Percentiles rank a stretch among this genome's conserved stretches.
Conservation (phyloP, 2,888 invertebrate genomes). For the Emesis russula region DNA sequence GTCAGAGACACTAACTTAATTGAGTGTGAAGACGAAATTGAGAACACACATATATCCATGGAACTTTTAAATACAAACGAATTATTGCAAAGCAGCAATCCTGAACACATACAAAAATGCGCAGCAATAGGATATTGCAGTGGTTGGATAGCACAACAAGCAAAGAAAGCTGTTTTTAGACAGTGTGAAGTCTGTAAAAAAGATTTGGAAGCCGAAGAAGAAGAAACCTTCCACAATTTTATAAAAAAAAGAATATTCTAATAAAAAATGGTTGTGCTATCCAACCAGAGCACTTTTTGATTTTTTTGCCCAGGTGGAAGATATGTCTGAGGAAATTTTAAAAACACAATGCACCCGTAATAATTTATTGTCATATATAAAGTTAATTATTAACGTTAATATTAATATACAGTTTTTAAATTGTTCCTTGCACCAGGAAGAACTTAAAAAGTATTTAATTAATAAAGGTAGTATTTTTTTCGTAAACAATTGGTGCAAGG, state of each 20-base stretch:
- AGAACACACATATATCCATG: constrained; percentile 39
- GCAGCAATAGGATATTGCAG: constrained; percentile 73
- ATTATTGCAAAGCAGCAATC: constrained; percentile 39
- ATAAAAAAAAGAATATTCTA: constrained; percentile 67
- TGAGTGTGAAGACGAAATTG: constrained; percentile 28
- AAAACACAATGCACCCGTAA: too few relatives aligned
- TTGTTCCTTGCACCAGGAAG: too few relatives aligned
- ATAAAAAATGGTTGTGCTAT: constrained; percentile 72
- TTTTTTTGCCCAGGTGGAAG: constrained; percentile 65
- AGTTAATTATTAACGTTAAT: too few relatives aligned
- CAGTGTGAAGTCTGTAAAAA: constrained; percentile 23
- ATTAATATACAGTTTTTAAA: too few relatives aligned
- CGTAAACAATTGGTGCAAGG: too few relatives aligned
- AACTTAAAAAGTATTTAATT: too few relatives aligned
- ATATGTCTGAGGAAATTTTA: constrained; percentile 19
- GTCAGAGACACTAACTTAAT: background rate
- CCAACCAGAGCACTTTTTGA: constrained; percentile 64
- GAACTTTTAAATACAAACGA: constrained; percentile 38
- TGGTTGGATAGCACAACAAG: constrained; percentile 64
- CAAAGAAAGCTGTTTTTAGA: constrained; percentile 40
- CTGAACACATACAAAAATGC: constrained; percentile 44
- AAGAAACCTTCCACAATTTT: constrained; percentile 40
- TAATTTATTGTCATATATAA: too few relatives aligned
- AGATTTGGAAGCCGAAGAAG: constrained; percentile 30
- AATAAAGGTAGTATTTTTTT: too few relatives aligned